Evolutionary conservation across 2,797 vertebrate genomes (phyloP).

Genomic region (Echiichthys vipera): DNA sequence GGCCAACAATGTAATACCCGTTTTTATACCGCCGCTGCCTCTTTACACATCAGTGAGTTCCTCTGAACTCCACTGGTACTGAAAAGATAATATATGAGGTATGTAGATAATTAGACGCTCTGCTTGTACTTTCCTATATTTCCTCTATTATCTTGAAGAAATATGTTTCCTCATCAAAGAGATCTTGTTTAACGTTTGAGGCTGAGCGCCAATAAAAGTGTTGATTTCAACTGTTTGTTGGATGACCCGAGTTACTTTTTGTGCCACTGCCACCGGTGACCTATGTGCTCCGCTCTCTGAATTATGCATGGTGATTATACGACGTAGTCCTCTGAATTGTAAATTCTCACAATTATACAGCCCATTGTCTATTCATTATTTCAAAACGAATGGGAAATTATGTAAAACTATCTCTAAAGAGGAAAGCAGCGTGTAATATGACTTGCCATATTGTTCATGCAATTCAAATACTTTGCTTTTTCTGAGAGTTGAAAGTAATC

Average conservation of each 20-base stretch:
- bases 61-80: constrained; percentile 46
- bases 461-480: constrained; percentile 86
- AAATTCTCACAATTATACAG: constrained; percentile 87
- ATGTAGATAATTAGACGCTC: constrained; percentile 40
- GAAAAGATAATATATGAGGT: constrained; percentile 26
- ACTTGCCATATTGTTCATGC: constrained; percentile 88
- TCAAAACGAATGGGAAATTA: constrained; percentile 86
- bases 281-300: constrained; percentile 69
- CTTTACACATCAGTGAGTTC: constrained; percentile 50
- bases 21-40: constrained; percentile 44
- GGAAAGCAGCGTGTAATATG: constrained; percentile 85
- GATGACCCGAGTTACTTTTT: constrained; percentile 70
- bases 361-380: constrained; percentile 90
- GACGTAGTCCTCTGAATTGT: constrained; percentile 84
- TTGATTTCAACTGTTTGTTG: constrained; percentile 63
- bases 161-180: constrained; percentile 35
- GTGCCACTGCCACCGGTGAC: constrained; percentile 71
- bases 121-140: constrained; percentile 22
- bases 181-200: constrained; percentile 24
- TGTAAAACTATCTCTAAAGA: constrained; percentile 88
- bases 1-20: constrained; percentile 52
- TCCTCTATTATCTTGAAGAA: constrained; percentile 38
- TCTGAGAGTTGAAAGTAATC: constrained; percentile 81
- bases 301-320: constrained; percentile 85
- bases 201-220: constrained; percentile 29